Evolutionary conservation across 2,888 invertebrate species (phyloP), one percentile per base, ranked within the genome.

Genomic region (Phrixothrix hirtus): DNA sequence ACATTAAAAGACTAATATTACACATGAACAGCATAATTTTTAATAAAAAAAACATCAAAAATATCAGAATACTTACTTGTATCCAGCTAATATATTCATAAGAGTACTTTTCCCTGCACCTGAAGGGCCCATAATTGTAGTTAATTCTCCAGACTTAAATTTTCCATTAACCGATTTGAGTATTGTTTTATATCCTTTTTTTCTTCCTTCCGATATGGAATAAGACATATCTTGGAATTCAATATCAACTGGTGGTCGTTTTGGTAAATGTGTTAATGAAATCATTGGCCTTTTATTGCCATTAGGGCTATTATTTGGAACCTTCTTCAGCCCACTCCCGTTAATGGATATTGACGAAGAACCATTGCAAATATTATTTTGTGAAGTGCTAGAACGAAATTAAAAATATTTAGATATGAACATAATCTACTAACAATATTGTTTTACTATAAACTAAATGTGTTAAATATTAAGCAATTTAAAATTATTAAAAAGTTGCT

Each of bases 101-200:
- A 95, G 79, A 0, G 94, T 92, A 41, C 92, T 92, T 71, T 95
- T 79, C 15, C 87, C 84, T 5, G 84, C 87, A 3, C 88, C 88
- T 0, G 95, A 95, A 17, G 96, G 95, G 21, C 96, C 96, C 95
- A 96, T 95, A 52, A 96, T 95, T 17, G 94, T 95, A 0, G 94
- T 93, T 63, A 96, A 79, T 70, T 95, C 92, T n/a, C 95, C 92
- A 55, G 90, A 91, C 62, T 83, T 82, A 73, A 95, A 93, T 69
- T 88, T 88, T 5, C 96, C 96, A 66, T 89, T 91, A 47, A 96
- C 87, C 63, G 88, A 85, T 77, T 93, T 94, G 62, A 94, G 78
- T 66, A 95, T 86, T 9, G 90, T 88, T 75, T 95, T 95, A 74
- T 87, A 88, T 4, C 91, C 91, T 60, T 87, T 81, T 71, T 85